These are phyloP conservation scores for Tenebrosternarchus preto DNA, from an alignment of 2,113 vertebrate species.

Conservation along the genomic window DNA sequence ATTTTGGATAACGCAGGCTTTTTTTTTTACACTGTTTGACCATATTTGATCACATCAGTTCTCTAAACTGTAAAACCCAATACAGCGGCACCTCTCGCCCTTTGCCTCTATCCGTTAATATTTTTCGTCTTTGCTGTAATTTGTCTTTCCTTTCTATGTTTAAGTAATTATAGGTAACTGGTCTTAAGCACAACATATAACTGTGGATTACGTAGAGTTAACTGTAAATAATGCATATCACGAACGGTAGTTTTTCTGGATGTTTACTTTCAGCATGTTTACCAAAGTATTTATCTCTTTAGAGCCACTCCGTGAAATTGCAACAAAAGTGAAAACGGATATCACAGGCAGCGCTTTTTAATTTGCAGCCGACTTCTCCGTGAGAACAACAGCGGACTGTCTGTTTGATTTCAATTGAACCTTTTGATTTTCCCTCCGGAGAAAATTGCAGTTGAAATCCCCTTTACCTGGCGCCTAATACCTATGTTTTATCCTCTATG, in stretches of 20 bases:
- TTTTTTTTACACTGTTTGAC: slow-evolving; percentile 9
- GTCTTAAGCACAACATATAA: slow-evolving; percentile 18
- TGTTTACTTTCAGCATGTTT: slow-evolving; percentile 40
- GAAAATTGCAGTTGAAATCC: slow-evolving; percentile 28
- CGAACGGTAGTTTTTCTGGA: slow-evolving; percentile 29
- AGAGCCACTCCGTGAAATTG: slow-evolving; percentile 18
- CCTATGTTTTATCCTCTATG: not conserved
- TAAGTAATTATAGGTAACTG: slow-evolving; percentile 33
- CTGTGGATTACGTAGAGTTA: slow-evolving; percentile 20
- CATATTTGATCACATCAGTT: slow-evolving; percentile 10
- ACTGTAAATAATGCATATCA: slow-evolving; percentile 23
- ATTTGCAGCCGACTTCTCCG: slow-evolving; percentile 19
- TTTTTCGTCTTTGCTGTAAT: not conserved
- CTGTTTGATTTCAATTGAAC: slow-evolving; percentile 23
- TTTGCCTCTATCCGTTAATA: not conserved
- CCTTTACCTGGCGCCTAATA: not conserved
- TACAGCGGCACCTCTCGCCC: not conserved
- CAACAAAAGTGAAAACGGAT: slow-evolving; percentile 27
- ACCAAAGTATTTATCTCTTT: slow-evolving; percentile 39
- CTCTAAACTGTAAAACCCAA: slow-evolving; percentile 28
- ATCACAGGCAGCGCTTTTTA: slow-evolving; percentile 1
- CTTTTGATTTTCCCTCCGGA: not conserved
- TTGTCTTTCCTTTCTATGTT: slow-evolving; percentile 22
- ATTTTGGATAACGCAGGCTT: slow-evolving; percentile 28
- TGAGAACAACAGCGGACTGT: slow-evolving; percentile 8